Percentiles rank a stretch among this genome's conserved stretches.
Conservation (phyloP, 2,888 invertebrate genomes). For the Drosophila kanekoi region DNA sequence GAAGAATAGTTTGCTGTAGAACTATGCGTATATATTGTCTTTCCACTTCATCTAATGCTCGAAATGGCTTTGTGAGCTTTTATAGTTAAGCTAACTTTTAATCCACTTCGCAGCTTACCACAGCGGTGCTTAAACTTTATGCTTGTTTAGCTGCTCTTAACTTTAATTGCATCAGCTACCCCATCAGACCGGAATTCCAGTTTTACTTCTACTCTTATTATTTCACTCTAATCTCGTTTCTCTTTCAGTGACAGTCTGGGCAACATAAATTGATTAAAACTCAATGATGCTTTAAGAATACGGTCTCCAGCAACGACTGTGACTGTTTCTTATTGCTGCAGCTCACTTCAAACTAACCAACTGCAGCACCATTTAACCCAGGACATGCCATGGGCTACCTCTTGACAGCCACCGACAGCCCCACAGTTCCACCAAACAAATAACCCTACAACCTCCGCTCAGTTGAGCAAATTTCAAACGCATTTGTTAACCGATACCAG, state of each 20-base stretch:
- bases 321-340: conserved; percentile 45
- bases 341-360: conserved; percentile 45
- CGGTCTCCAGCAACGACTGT: conserved; percentile 7
- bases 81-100: conserved; percentile 40
- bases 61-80: conserved; percentile 16
- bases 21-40: conserved; percentile 8
- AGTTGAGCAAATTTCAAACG: conserved; percentile 48
- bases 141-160: conserved; percentile 50
- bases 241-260: background rate
- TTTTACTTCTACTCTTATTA: conserved; percentile 2
- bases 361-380: conserved; percentile 52
- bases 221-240: conserved; percentile 12
- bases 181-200: conserved; percentile 10
- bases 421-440: conserved; percentile 10
- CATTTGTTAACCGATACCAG: conserved; percentile 64
- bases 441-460: conserved; percentile 1
- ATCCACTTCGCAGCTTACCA: conserved; percentile 47
- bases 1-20: background rate
- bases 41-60: conserved; percentile 38
- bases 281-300: conserved; percentile 55
- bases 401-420: conserved; percentile 34
- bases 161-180: conserved; percentile 55
- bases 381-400: conserved; percentile 49
- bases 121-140: conserved; percentile 44
- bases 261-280: conserved; percentile 69